A percentile compares a stretch with the other conserved stretches of the same genome.
Conservation (phyloP, 2,113 vertebrate genomes). For the Collichthys lucidus region DNA sequence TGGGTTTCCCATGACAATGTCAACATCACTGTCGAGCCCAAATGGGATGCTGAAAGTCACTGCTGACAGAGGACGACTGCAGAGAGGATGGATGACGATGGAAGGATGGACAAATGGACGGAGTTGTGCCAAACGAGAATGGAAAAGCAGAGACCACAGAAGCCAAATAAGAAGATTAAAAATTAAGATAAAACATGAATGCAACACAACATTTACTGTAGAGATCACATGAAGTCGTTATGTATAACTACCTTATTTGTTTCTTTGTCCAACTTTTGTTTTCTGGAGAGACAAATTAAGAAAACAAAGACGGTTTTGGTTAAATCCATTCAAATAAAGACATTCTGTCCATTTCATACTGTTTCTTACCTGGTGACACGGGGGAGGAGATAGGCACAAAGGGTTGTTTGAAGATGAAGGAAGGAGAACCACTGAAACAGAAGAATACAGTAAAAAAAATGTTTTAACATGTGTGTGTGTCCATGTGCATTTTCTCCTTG, state of each 20-base stretch:
- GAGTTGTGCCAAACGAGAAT: slow-evolving; percentile 26
- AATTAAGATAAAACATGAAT: slow-evolving; percentile 65
- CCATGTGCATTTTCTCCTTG: not conserved
- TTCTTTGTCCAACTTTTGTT: slow-evolving; percentile 90
- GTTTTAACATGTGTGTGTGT: not conserved
- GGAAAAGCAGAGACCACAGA: slow-evolving; percentile 65
- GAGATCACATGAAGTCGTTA: not conserved
- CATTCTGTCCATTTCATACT: slow-evolving; percentile 7
- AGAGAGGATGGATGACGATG: slow-evolving; percentile 47
- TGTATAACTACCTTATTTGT: slow-evolving; percentile 86
- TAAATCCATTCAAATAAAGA: not conserved
- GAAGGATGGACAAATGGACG: slow-evolving; percentile 41
- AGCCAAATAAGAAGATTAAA: slow-evolving; percentile 66
- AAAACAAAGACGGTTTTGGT: not conserved
- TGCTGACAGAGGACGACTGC: slow-evolving; percentile 91
- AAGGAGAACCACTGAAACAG: slow-evolving; percentile 84
- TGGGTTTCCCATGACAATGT: slow-evolving; percentile 95
- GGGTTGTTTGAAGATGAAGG: slow-evolving; percentile 89
- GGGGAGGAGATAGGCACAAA: slow-evolving; percentile 85
- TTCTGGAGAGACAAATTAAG: slow-evolving; percentile 66
- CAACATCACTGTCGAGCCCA: slow-evolving; percentile 95
- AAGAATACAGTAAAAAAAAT: not conserved
- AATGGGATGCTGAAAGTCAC: slow-evolving; percentile 96
- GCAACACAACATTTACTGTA: slow-evolving; percentile 51
- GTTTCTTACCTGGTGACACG: slow-evolving; percentile 83